Percentiles rank a stretch among this genome's conserved stretches.
Conservation (phyloP, 2,113 vertebrate species). For the Xiphophorus couchianus region DNA sequence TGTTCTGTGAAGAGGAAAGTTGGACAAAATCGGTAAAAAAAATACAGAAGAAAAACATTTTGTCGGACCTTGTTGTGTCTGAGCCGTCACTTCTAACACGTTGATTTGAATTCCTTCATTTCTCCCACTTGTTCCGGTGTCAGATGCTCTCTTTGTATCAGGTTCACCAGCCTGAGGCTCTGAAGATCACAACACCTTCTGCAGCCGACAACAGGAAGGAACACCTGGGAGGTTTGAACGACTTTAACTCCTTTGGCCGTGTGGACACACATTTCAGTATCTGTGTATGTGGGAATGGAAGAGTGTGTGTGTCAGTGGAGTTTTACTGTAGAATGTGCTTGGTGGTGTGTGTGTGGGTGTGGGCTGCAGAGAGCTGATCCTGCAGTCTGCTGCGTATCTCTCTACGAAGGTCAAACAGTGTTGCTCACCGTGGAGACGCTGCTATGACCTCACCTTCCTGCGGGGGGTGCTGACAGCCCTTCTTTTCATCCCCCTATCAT, state of each 20-base stretch:
- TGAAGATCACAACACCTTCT: neutral
- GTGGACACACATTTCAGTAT: neutral
- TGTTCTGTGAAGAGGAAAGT: too few relatives aligned
- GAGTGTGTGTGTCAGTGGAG: too few relatives aligned
- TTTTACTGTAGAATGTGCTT: neutral
- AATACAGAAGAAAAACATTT: neutral
- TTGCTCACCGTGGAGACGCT: neutral
- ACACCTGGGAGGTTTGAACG: neutral
- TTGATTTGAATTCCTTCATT: neutral
- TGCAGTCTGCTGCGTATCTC: slow-evolving; percentile 26
- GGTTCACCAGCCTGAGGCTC: neutral
- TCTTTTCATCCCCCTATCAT: slow-evolving; percentile 42
- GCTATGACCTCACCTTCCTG: slow-evolving; percentile 57
- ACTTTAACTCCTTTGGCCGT: neutral
- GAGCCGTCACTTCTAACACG: too few relatives aligned
- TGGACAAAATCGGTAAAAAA: neutral
- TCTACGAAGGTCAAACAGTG: slow-evolving; percentile 3
- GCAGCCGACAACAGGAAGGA: neutral
- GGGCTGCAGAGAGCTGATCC: slow-evolving; percentile 18
- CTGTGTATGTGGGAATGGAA: neutral
- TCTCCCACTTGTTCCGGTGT: neutral
- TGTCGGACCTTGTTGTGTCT: neutral
- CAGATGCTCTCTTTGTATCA: neutral
- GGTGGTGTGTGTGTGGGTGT: slow-evolving; percentile 1
- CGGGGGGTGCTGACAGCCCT: slow-evolving; percentile 18